Evolutionary conservation across 2,797 vertebrate species (phyloP).

Genomic region (Vultur gryphus): DNA sequence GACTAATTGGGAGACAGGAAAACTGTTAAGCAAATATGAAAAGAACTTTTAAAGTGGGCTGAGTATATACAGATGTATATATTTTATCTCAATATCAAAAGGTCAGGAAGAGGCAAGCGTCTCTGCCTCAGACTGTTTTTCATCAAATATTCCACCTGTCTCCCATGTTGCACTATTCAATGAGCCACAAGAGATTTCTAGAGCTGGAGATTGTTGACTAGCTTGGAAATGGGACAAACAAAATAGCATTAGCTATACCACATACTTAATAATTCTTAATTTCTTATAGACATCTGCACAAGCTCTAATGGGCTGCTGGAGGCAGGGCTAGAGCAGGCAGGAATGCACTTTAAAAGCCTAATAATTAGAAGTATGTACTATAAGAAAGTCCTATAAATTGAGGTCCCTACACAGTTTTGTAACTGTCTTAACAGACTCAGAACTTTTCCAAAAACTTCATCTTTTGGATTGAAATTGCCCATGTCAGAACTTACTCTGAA

Average conservation of each 20-base stretch:
- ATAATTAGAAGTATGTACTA: neutral
- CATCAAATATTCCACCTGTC: neutral
- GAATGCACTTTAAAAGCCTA: neutral
- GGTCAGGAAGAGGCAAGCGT: neutral
- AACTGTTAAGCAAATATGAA: neutral
- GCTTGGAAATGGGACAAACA: neutral
- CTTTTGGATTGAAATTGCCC: neutral
- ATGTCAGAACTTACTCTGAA: neutral
- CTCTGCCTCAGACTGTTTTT: neutral
- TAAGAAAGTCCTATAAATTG: neutral
- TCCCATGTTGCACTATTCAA: neutral
- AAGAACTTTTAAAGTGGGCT: neutral
- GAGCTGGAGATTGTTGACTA: neutral
- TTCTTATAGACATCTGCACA: neutral
- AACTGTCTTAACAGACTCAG: neutral
- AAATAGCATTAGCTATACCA: neutral
- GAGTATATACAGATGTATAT: neutral
- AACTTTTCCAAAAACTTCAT: neutral
- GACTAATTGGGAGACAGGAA: neutral
- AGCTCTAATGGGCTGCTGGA: neutral
- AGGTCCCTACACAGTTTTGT: neutral
- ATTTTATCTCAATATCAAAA: neutral
- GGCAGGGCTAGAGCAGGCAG: neutral
- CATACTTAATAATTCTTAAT: neutral
- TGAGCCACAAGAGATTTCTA: neutral